Evolutionary conservation across 2,113 vertebrate genomes (phyloP).

Genomic region (Albula goreensis): DNA sequence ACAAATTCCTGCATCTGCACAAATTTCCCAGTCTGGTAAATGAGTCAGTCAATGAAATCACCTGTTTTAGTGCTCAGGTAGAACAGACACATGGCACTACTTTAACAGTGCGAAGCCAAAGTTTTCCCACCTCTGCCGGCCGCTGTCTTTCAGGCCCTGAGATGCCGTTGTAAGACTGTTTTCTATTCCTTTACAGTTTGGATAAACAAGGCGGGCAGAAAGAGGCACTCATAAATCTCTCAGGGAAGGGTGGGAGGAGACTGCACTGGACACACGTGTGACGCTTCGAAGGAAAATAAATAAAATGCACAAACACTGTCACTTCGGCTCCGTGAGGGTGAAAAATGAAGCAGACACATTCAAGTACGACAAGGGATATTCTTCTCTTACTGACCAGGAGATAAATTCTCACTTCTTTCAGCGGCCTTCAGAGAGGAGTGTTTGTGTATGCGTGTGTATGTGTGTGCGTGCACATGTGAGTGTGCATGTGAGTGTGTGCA

Average conservation of each 20-base stretch:
- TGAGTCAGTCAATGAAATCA: no score
- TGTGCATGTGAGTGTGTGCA: neutral
- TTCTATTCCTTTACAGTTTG: neutral
- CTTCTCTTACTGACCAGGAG: neutral
- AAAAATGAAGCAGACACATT: neutral
- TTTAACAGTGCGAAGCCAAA: no score
- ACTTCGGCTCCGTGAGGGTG: neutral
- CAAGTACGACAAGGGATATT: neutral
- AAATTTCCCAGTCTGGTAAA: no score
- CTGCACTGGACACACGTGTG: neutral
- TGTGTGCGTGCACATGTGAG: neutral
- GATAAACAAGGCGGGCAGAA: neutral
- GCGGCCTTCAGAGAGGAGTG: neutral
- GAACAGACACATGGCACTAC: no score
- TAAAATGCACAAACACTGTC: neutral
- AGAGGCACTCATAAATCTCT: neutral
- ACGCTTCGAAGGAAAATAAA: neutral
- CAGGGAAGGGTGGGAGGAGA: neutral
- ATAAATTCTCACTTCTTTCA: neutral
- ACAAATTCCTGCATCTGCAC: no score
- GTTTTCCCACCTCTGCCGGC: no score
- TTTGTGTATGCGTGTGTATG: neutral
- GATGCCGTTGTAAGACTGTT: no score
- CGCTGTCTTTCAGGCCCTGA: no score
- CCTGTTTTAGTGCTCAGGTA: no score